Percentiles rank a stretch among this genome's conserved stretches.
These are phyloP conservation scores for Corvus moneduloides DNA, from an alignment of 2,113 vertebrate genomes.

Conservation along the genomic window DNA sequence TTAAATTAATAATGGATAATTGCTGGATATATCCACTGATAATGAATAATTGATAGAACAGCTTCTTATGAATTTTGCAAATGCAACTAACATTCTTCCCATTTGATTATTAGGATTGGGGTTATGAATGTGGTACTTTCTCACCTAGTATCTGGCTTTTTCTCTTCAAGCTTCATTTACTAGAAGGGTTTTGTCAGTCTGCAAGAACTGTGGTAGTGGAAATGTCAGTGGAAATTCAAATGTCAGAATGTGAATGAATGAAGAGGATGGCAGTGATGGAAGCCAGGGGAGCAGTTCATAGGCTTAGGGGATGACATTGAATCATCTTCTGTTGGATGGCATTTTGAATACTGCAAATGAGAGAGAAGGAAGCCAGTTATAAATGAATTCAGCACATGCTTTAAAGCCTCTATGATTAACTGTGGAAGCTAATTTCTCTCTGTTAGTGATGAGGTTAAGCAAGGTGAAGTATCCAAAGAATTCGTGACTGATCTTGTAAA, in stretches of 20 bases:
- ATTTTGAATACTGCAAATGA: constrained; percentile 9
- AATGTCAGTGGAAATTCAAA: constrained; percentile 15
- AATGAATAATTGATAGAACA: neutral
- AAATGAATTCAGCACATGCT: neutral
- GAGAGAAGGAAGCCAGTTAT: neutral
- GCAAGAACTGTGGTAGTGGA: neutral
- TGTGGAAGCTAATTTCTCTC: neutral
- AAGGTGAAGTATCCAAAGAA: neutral
- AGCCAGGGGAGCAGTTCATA: neutral
- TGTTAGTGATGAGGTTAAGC: neutral
- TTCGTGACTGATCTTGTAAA: neutral
- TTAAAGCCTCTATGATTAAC: neutral
- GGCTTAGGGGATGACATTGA: neutral
- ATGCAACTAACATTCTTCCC: neutral
- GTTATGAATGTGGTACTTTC: neutral
- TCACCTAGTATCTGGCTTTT: neutral
- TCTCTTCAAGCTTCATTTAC: neutral
- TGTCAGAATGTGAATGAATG: neutral
- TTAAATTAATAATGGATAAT: neutral
- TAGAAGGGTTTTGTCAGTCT: neutral
- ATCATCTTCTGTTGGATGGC: neutral
- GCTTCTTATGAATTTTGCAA: neutral
- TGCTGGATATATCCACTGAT: neutral
- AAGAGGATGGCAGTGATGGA: neutral
- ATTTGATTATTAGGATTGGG: neutral